Evolutionary conservation across 2,888 invertebrate species (phyloP), one percentile per base, ranked within the genome.

Genomic region (Serrognathus titanus): DNA sequence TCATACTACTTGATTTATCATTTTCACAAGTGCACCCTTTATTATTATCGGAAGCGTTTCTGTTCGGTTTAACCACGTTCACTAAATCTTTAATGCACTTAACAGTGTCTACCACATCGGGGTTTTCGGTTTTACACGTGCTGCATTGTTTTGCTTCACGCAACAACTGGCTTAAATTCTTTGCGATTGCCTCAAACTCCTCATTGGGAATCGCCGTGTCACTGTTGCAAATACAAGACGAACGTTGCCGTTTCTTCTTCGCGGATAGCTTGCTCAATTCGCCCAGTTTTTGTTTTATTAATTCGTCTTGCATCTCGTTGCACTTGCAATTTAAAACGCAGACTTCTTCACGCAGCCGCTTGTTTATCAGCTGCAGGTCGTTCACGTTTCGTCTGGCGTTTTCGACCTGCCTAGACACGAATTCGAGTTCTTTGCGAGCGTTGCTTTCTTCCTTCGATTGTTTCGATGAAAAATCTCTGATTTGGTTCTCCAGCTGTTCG

Each of bases 231-330:
- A 40, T 13, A 13, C 40, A 40, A 5, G 40, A 12, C 1, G 40
- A 40, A 13, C 40, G 40, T 13, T 40, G 13, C 37, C 40, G 36
- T 48, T 38, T 10, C 24, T 16, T 53, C 41, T 11, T 51, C 12
- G 35, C 35, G 12, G 31, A 16, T n/a, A 31, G 31, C 16, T 35
- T n/a, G n/a, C 13, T 48, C 2, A 74, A 74, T 63, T 78, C 77
- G 36, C 69, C 72, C 1, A 77, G 48, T 55, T 77, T 76, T 58
- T 76, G 76, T 51, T 74, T 70, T n/a, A 77, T 66, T 45, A 78
- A 63, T 57, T 76, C 75, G 3, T 74, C 69, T 55, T 77, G 73
- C 11, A 77, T 53, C 53, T 71, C 69, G 3, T 66, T 62, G 49
- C 71, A 72, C 63, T 72, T 68, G 11, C 64, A 63, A 36, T 70